A percentile compares a stretch with the other conserved stretches of the same genome.
Conservation (phyloP, 2,888 invertebrate species). For the Polydrusus pterygomalis region DNA sequence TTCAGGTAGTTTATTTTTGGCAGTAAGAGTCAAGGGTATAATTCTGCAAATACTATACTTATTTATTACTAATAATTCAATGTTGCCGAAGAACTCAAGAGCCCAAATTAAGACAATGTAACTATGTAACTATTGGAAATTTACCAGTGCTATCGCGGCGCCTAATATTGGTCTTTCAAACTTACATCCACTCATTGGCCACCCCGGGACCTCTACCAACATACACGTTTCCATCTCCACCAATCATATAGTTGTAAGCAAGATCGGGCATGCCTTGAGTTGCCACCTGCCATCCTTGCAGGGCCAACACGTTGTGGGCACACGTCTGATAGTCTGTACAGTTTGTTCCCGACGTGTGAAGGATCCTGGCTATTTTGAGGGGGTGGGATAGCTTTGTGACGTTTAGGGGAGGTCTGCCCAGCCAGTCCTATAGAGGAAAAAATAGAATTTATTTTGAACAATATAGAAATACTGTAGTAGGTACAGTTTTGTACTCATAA, state of each 20-base stretch:
- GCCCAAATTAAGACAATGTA: no score
- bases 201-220: slow-evolving; percentile 75
- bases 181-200: slow-evolving; percentile 63
- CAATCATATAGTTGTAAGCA: slow-evolving; percentile 74
- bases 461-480: no score
- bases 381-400: slow-evolving; percentile 45
- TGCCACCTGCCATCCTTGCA: slow-evolving; percentile 70
- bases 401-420: slow-evolving; percentile 74
- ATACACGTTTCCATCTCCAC: slow-evolving; percentile 87
- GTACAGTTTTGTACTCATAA: no score
- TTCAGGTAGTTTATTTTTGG: no score
- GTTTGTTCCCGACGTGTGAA: slow-evolving; percentile 73
- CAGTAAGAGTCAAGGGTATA: no score
- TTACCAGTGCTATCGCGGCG: no score
- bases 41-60: no score
- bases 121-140: no score
- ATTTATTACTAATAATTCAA: no score
- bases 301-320: slow-evolving; percentile 72
- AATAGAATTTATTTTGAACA: no score
- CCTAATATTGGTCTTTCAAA: no score
- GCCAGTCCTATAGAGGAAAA: slow-evolving; percentile 78
- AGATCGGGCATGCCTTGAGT: slow-evolving; percentile 70
- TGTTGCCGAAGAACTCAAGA: no score
- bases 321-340: slow-evolving; percentile 72
- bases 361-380: slow-evolving; percentile 69